Evolutionary conservation across 2,113 vertebrate genomes (phyloP).

Genomic region (Siniperca knerii): DNA sequence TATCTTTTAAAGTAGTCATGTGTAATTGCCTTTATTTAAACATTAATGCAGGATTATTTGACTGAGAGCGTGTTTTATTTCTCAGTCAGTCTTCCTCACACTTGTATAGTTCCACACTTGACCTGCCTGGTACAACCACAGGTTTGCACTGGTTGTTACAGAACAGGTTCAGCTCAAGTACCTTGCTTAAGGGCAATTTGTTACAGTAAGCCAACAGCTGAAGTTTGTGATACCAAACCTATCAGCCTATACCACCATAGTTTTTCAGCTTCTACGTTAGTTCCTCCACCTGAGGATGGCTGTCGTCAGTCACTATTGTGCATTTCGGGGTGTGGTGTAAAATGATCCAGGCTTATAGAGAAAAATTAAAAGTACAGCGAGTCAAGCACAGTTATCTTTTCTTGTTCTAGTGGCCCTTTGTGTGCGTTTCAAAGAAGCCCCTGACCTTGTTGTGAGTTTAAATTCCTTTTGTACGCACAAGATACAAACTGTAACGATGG

Average conservation of each 20-base stretch:
- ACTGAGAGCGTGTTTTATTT: not conserved
- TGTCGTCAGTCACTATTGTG: constrained; percentile 41
- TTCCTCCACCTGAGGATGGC: not conserved
- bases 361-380: constrained; percentile 15
- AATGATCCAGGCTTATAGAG: constrained; percentile 19
- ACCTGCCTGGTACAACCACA: not conserved
- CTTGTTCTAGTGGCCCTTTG: not conserved
- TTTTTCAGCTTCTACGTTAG: constrained; percentile 8
- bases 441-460: constrained; percentile 25
- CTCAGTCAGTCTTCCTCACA: not conserved
- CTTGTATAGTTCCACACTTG: not conserved
- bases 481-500: not conserved
- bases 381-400: not conserved
- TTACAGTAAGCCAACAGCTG: constrained; percentile 3
- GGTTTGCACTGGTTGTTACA: not conserved
- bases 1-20: not conserved
- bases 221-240: not conserved
- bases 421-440: constrained; percentile 15
- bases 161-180: not conserved
- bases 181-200: constrained; percentile 4
- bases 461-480: not conserved
- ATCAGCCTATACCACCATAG: not conserved
- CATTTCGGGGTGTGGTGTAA: constrained; percentile 33
- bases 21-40: constrained; percentile 40
- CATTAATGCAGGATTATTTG: constrained; percentile 25